Evolutionary conservation across 2,113 vertebrate species (phyloP), one percentile per base, ranked within the genome.

Genomic region (Coreoperca whiteheadi): DNA sequence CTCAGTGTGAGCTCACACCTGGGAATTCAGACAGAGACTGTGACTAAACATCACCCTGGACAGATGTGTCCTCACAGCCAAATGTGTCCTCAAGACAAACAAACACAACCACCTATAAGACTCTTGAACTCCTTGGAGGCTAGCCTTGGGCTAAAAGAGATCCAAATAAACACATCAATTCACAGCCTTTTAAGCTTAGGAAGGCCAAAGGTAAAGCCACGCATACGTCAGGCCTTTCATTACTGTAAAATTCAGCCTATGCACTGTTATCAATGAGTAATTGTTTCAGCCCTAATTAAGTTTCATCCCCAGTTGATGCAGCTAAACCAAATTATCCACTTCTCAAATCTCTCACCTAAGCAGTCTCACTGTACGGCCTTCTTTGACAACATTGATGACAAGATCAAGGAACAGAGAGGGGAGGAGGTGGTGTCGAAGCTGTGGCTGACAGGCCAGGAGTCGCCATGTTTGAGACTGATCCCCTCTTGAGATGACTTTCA

Each of bases 401-500:
- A 64, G 93, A 92, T 94, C 92, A 94, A 88, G 90, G 89, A 86
- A 73, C 63, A 8, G 74, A 28, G 68, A 9, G 93, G 90, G 89
- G 43, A 88, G 85, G 95, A 81, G 92, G 93, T 78, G 87, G 69
- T 54, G 23, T 39, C 56, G 78, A 51, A 83, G 80, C 0, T 5
- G 77, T 2, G 32, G 46, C 79, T 90, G 91, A 89, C 89, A 89
- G 92, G 96, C 91, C 89, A 90, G 93, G 82, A 87, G 85, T 75
- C n/a, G 78, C 92, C 86, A 88, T 73, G 84, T 91, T 89, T 91
- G 91, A 94, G 93, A 94, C 86, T 86, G 87, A 92, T 89, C 37
- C 93, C 84, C 96, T 96, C 96, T 7, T 2, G 96, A 96, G 96
- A 94, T 87, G 90, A 88, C 85, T 92, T 92, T 92, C 93, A 95